phyloP scores from a whole-genome alignment of 2,888 invertebrate species.

The Stenodera caucasica region DNA sequence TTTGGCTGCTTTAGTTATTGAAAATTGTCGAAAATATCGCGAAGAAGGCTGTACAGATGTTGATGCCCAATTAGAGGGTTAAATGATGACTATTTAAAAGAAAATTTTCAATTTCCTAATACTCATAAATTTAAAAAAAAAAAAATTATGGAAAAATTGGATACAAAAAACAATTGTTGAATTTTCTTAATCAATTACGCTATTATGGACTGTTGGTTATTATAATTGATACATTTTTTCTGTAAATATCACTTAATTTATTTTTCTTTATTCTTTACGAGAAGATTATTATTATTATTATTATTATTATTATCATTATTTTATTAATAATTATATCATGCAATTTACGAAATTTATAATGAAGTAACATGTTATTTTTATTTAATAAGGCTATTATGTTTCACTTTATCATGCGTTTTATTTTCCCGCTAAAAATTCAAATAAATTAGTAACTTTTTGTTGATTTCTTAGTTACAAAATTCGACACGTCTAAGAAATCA shows the following conservation, averaged over 20 bases:
- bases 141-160: too few species aligned
- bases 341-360: neutral
- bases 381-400: neutral
- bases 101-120: slow-evolving; percentile 11
- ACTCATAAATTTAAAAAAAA: slow-evolving; percentile 2
- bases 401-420: neutral
- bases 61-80: slow-evolving; percentile 36
- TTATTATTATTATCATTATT: neutral
- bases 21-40: slow-evolving; percentile 61
- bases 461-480: too few species aligned
- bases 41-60: slow-evolving; percentile 38
- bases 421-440: neutral
- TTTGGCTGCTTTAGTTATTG: slow-evolving; percentile 68
- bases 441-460: neutral
- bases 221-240: neutral
- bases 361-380: neutral
- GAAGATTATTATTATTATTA: neutral
- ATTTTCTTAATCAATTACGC: neutral
- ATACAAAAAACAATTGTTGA: neutral
- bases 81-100: slow-evolving; percentile 13
- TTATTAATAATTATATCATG: neutral
- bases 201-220: slow-evolving; percentile 1
- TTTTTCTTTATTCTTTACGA: neutral
- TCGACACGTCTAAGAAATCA: too few species aligned
- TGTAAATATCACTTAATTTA: neutral